Conservation (phyloP, 1,140 invertebrate species). For the Liolophura sinensis region DNA sequence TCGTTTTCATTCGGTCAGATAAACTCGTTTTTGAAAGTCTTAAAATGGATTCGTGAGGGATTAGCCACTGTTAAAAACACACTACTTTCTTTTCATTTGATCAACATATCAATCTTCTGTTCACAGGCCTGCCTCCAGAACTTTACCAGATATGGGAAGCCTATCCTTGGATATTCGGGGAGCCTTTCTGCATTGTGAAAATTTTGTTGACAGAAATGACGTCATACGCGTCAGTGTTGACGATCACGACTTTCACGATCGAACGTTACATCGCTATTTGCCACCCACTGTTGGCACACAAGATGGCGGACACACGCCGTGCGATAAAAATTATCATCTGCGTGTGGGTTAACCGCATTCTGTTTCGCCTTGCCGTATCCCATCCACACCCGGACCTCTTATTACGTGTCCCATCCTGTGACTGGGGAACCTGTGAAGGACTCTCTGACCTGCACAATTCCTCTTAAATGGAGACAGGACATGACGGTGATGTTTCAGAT, state of each 20-base stretch:
- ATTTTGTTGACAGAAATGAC: slow-evolving; percentile 84
- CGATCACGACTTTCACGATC: slow-evolving; percentile 88
- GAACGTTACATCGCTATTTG: slow-evolving; percentile 94
- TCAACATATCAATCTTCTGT: neutral
- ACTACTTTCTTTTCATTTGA: too few relatives aligned
- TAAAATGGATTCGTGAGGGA: too few relatives aligned
- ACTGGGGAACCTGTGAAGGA: slow-evolving; percentile 16
- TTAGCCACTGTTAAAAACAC: too few relatives aligned
- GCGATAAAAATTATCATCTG: slow-evolving; percentile 76
- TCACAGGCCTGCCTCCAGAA: slow-evolving; percentile 75
- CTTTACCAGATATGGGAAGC: slow-evolving; percentile 82
- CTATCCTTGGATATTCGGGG: slow-evolving; percentile 83
- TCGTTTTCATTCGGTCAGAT: too few relatives aligned
- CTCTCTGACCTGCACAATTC: slow-evolving; percentile 23
- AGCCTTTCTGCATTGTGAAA: slow-evolving; percentile 79
- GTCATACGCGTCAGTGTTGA: slow-evolving; percentile 87
- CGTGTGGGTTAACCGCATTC: slow-evolving; percentile 75
- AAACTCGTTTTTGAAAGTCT: too few relatives aligned
- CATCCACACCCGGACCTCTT: slow-evolving; percentile 15
- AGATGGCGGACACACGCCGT: slow-evolving; percentile 77
- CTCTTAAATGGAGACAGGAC: slow-evolving; percentile 6
- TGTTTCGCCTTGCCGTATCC: slow-evolving; percentile 71
- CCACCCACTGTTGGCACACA: slow-evolving; percentile 83
- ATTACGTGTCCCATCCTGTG: slow-evolving; percentile 8
- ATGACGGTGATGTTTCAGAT: slow-evolving; percentile 22